A percentile compares a stretch with the other conserved stretches of the same genome.
Evolutionary conservation across 1,140 invertebrate genomes (phyloP).

Genomic region (Chironomus striatipennis): DNA sequence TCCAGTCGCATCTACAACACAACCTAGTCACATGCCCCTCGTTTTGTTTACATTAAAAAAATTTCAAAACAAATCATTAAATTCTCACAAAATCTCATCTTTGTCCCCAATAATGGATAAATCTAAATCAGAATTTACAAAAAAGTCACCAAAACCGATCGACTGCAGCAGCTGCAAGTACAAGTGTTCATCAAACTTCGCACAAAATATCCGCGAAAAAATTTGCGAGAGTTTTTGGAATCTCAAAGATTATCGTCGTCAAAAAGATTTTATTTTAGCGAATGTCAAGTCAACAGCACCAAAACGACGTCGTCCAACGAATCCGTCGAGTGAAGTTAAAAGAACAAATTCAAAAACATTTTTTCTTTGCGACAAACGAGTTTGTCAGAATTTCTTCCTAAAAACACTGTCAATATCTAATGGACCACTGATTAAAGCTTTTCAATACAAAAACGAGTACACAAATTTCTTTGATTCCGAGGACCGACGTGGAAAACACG

Average conservation of each 20-base stretch:
- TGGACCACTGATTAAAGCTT: constrained; percentile 7
- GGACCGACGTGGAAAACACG: neutral
- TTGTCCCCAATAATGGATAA: too few species aligned
- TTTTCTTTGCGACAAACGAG: neutral
- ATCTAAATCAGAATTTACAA: neutral
- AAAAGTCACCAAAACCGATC: neutral
- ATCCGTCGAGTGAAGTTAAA: neutral
- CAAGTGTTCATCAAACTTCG: neutral
- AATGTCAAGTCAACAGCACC: constrained; percentile 10
- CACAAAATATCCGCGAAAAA: neutral
- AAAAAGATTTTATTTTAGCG: neutral
- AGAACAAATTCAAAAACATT: neutral
- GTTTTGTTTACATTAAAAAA: too few species aligned
- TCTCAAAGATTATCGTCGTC: constrained; percentile 1
- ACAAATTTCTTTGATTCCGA: constrained; percentile 5
- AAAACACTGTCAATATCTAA: neutral
- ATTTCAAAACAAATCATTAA: too few species aligned
- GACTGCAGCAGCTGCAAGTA: neutral
- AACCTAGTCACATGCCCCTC: too few species aligned
- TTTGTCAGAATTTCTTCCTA: constrained; percentile 8
- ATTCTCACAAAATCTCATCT: too few species aligned
- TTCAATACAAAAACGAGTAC: neutral
- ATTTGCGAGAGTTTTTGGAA: constrained; percentile 3
- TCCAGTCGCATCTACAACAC: too few species aligned
- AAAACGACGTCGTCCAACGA: neutral